Percentiles rank a stretch among this genome's conserved stretches.
Evolutionary conservation across 2,113 vertebrate genomes (phyloP).

Genomic region (Phrynosoma platyrhinos): DNA sequence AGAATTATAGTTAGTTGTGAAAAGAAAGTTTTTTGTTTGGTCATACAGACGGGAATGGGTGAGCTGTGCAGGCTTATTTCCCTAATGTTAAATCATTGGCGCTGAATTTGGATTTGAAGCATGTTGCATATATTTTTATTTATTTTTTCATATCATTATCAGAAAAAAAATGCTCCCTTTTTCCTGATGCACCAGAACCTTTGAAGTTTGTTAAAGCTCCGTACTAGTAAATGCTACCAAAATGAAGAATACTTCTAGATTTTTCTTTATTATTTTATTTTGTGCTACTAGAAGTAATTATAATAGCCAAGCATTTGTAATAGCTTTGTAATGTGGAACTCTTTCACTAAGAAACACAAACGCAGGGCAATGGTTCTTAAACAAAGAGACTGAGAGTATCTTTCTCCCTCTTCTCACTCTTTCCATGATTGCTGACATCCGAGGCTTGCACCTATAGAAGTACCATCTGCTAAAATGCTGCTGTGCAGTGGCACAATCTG

Average conservation of each 20-base stretch:
- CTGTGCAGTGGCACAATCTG: conserved; percentile 53
- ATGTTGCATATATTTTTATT: neutral
- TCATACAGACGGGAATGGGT: neutral
- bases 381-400: conserved; percentile 1
- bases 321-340: conserved; percentile 34
- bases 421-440: conserved; percentile 50
- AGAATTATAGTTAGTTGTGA: neutral
- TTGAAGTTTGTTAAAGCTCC: neutral
- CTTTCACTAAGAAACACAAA: neutral
- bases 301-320: neutral
- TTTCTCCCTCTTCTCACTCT: conserved; percentile 9
- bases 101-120: neutral
- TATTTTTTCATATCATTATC: neutral
- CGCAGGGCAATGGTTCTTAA: conserved; percentile 23
- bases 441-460: conserved; percentile 50
- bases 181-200: neutral
- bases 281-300: neutral
- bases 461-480: conserved; percentile 59
- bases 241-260: neutral
- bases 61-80: neutral
- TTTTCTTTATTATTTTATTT: neutral
- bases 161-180: neutral
- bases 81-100: neutral
- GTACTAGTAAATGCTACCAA: neutral
- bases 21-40: neutral